These are phyloP conservation scores for Nixonia krombeini DNA, from an alignment of 1,140 invertebrate genomes.

Conservation along the genomic window DNA sequence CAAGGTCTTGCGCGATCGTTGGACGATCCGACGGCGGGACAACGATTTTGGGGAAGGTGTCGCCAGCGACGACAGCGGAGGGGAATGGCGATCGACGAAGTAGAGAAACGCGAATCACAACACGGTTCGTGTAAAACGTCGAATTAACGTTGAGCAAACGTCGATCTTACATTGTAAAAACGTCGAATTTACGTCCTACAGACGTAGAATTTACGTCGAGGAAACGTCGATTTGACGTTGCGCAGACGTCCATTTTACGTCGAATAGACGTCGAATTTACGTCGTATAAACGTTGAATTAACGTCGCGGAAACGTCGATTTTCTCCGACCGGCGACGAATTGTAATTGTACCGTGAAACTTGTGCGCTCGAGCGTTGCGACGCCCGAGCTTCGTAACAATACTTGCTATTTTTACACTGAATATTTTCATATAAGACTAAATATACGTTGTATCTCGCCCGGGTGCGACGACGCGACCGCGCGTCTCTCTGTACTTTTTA, in stretches of 20 bases:
- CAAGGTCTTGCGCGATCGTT: constrained; percentile 15
- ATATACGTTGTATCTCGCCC: constrained; percentile 35
- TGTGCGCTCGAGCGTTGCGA: constrained; percentile 23
- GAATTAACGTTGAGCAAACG: too few species aligned
- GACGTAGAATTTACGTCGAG: too few species aligned
- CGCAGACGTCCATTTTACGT: too few species aligned
- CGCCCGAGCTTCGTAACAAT: constrained; percentile 53
- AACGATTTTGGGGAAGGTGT: too few species aligned
- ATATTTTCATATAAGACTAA: constrained; percentile 61
- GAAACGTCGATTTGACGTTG: too few species aligned
- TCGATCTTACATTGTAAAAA: too few species aligned
- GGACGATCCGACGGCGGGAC: constrained; percentile 14
- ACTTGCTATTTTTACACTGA: constrained; percentile 68
- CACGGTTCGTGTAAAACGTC: constrained; percentile 1
- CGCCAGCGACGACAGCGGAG: not conserved
- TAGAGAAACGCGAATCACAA: not conserved
- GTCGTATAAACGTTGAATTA: too few species aligned
- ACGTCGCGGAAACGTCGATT: too few species aligned
- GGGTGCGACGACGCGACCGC: constrained; percentile 37
- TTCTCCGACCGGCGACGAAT: too few species aligned
- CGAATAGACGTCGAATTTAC: too few species aligned
- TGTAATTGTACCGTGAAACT: constrained; percentile 16
- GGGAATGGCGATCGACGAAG: not conserved
- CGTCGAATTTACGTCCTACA: too few species aligned
- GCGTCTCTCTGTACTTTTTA: constrained; percentile 28